These are phyloP conservation scores for Hydrozoanthus tunicans DNA, from an alignment of 64 coral and sea anemone genomes.

Conservation along the genomic window DNA sequence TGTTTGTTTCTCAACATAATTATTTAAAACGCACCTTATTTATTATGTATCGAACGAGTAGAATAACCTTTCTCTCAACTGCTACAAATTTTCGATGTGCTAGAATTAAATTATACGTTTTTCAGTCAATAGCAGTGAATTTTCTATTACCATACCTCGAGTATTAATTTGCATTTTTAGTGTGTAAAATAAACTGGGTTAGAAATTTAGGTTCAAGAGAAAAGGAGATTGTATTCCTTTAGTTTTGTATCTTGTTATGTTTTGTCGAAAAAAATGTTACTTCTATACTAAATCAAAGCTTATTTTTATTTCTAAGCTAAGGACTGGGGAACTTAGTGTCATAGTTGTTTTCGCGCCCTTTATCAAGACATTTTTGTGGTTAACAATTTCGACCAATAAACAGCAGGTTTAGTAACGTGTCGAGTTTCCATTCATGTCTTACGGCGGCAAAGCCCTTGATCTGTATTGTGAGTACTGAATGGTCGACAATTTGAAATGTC, in stretches of 20 bases:
- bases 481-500: background rate
- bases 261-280: too few relatives aligned
- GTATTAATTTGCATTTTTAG: too few relatives aligned
- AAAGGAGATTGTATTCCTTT: too few relatives aligned
- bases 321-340: background rate
- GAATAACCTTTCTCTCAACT: background rate
- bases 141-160: too few relatives aligned
- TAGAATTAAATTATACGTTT: background rate
- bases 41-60: background rate
- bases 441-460: background rate
- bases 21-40: conserved; percentile 38
- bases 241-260: too few relatives aligned
- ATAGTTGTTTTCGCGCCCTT: conserved; percentile 33
- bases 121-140: too few relatives aligned
- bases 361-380: background rate
- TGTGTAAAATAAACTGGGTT: too few relatives aligned
- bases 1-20: background rate
- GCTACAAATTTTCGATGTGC: background rate
- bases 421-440: background rate
- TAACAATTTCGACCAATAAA: background rate
- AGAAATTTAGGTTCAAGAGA: too few relatives aligned
- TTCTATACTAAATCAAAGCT: background rate
- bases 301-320: background rate
- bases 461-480: background rate
- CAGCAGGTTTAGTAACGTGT: conserved; percentile 1